phyloP scores from a whole-genome alignment of 2,113 vertebrate genomes.

The Nannobrachium achirus region DNA sequence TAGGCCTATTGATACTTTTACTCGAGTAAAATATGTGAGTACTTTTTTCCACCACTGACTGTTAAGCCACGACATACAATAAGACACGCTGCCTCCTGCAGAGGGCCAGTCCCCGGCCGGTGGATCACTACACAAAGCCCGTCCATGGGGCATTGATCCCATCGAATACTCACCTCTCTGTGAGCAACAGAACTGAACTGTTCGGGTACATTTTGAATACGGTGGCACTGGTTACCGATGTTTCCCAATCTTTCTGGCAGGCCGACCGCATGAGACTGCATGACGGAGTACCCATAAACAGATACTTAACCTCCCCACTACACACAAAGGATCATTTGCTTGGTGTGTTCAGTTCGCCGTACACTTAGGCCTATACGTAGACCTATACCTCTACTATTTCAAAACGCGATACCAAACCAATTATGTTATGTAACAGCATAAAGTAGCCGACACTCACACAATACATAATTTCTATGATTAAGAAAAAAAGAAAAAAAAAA shows the following conservation, averaged over 20 bases:
- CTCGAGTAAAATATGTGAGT: no score
- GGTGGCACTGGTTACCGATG: not conserved
- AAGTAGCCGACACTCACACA: not conserved
- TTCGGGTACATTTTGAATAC: no score
- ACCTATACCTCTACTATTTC: no score
- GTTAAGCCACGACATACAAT: no score
- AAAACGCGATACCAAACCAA: no score
- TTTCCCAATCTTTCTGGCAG: not conserved
- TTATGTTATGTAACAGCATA: no score
- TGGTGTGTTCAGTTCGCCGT: not conserved
- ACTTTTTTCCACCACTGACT: no score
- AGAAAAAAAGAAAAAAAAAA: no score
- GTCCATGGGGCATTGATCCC: not conserved
- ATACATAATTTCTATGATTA: not conserved
- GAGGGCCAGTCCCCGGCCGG: constrained; percentile 35
- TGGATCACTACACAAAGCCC: constrained; percentile 54
- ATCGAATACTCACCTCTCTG: constrained; percentile 22
- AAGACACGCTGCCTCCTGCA: constrained; percentile 2
- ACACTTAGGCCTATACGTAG: no score
- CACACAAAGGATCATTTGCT: not conserved
- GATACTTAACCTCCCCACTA: not conserved
- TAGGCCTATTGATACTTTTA: no score
- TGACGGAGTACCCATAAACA: no score
- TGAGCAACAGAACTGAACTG: not conserved
- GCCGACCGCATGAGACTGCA: not conserved